These are phyloP conservation scores for Rhineura floridana DNA, from an alignment of 2,113 vertebrate genomes.

Conservation along the genomic window DNA sequence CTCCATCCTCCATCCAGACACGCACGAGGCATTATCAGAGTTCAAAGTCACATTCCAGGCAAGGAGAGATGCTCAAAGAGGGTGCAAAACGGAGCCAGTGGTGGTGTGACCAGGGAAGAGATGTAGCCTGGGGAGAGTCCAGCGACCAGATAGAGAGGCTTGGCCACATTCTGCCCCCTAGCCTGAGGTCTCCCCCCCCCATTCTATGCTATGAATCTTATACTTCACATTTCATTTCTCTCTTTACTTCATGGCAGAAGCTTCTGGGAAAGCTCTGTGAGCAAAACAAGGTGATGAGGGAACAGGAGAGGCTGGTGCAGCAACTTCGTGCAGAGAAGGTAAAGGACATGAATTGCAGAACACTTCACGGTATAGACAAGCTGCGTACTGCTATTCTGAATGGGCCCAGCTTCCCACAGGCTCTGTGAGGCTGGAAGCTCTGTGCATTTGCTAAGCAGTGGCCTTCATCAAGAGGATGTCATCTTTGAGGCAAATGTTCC, in stretches of 20 bases:
- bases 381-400: background rate
- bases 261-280: conserved; percentile 92
- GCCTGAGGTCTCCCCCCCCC: no score
- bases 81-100: no score
- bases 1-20: no score
- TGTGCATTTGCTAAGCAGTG: no score
- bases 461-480: background rate
- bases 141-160: no score
- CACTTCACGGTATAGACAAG: background rate
- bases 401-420: background rate
- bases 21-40: no score
- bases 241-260: conserved; percentile 77
- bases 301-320: conserved; percentile 91
- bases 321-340: conserved; percentile 94
- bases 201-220: background rate
- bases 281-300: conserved; percentile 89
- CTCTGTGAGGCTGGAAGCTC: background rate
- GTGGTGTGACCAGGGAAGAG: no score
- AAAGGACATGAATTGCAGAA: background rate
- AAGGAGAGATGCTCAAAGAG: no score
- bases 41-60: no score
- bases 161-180: no score
- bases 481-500: background rate
- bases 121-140: no score
- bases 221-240: background rate